phyloP scores from a whole-genome alignment of 1,140 invertebrate genomes.

The Diorhabda sublineata region DNA sequence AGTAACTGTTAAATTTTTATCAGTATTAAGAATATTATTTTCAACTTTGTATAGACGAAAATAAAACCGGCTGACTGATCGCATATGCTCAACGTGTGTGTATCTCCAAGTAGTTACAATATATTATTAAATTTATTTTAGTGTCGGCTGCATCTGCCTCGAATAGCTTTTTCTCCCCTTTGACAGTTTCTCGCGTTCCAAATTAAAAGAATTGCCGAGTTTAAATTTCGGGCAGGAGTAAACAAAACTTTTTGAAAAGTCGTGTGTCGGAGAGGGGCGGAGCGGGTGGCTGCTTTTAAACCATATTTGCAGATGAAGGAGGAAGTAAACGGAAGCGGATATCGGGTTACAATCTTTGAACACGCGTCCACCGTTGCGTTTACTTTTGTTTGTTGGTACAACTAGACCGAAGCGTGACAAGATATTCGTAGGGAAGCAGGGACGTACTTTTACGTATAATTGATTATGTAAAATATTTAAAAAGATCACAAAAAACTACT shows the following conservation, averaged over 20 bases:
- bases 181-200: slow-evolving; percentile 8
- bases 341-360: slow-evolving; percentile 12
- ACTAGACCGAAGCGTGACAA: not conserved
- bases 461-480: too few relatives aligned
- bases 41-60: too few relatives aligned
- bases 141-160: slow-evolving; percentile 14
- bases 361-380: slow-evolving; percentile 9
- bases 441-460: not conserved
- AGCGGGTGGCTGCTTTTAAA: slow-evolving; percentile 7
- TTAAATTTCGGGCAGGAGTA: slow-evolving; percentile 7
- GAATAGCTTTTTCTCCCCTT: slow-evolving; percentile 11
- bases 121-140: slow-evolving; percentile 12
- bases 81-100: slow-evolving; percentile 7
- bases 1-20: too few relatives aligned
- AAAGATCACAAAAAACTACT: too few relatives aligned
- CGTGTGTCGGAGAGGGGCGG: slow-evolving; percentile 1
- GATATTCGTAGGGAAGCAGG: not conserved
- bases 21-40: too few relatives aligned
- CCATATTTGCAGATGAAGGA: slow-evolving; percentile 14
- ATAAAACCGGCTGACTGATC: slow-evolving; percentile 7
- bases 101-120: slow-evolving; percentile 14
- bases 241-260: slow-evolving; percentile 10
- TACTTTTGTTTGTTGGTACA: not conserved
- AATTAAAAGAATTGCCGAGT: slow-evolving; percentile 13
- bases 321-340: slow-evolving; percentile 4